Evolutionary conservation across 2,888 invertebrate genomes (phyloP).

Genomic region (Petrolisthes manimaculis): DNA sequence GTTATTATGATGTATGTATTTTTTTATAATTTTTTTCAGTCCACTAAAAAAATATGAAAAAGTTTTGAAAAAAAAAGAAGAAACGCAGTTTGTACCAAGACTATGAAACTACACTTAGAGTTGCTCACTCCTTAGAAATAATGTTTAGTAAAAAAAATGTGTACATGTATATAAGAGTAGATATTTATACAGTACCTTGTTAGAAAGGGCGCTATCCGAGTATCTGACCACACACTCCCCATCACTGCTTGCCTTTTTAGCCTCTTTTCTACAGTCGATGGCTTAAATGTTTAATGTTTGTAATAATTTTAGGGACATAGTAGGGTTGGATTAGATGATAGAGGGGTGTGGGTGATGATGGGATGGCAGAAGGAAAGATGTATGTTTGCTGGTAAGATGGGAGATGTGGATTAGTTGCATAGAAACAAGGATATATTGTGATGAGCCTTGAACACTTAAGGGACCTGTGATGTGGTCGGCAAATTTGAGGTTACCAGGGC

Average conservation of each 20-base stretch:
- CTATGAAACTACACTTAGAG: constrained; percentile 31
- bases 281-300: not conserved
- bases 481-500: no score
- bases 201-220: constrained; percentile 40
- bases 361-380: not conserved
- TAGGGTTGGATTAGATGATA: not conserved
- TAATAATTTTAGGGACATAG: not conserved
- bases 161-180: constrained; percentile 29
- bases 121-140: constrained; percentile 35
- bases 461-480: no score
- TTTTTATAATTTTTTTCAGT: constrained; percentile 11
- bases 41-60: constrained; percentile 7
- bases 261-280: not conserved
- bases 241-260: not conserved
- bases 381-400: no score
- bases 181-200: constrained; percentile 26
- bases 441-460: no score
- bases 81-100: constrained; percentile 35
- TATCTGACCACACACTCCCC: constrained; percentile 28
- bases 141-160: constrained; percentile 21
- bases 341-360: not conserved
- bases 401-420: no score
- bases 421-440: no score
- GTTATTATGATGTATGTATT: not conserved
- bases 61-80: not conserved